Percentiles rank a stretch among this genome's conserved stretches.
Evolutionary conservation across 2,797 vertebrate genomes (phyloP).

Genomic region (Notamacropus eugenii): DNA sequence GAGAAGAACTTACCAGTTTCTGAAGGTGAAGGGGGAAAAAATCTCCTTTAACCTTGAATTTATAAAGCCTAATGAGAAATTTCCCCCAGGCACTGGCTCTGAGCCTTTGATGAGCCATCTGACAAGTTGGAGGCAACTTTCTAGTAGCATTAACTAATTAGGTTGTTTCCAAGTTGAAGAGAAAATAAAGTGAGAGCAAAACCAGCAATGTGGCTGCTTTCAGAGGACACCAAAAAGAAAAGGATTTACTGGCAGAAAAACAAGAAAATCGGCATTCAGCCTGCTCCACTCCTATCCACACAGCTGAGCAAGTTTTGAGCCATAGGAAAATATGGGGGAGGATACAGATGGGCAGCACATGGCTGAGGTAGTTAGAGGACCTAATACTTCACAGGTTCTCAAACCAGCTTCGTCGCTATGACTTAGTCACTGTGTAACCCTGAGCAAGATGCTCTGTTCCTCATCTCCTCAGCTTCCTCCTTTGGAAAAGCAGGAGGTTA

Average conservation of each 20-base stretch:
- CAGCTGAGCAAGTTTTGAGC: constrained; percentile 25
- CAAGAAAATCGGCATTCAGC: constrained; percentile 29
- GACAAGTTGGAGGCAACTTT: constrained; percentile 71
- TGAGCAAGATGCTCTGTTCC: not conserved
- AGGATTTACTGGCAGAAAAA: constrained; percentile 10
- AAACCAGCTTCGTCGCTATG: not conserved
- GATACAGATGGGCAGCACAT: not conserved
- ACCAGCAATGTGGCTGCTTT: constrained; percentile 14
- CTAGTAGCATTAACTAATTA: constrained; percentile 74
- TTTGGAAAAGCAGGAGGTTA: not conserved
- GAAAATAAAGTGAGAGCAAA: constrained; percentile 56
- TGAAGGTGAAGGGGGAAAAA: constrained; percentile 53
- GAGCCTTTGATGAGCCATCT: constrained; percentile 71
- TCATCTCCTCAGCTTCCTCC: not conserved
- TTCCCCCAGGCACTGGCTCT: not conserved
- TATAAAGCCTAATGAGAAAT: constrained; percentile 62
- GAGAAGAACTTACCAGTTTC: constrained; percentile 60
- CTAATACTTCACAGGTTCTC: not conserved
- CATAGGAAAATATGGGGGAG: constrained; percentile 18
- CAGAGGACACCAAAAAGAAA: constrained; percentile 46
- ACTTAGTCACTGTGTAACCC: not conserved
- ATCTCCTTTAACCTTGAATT: constrained; percentile 71
- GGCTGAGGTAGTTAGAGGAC: not conserved
- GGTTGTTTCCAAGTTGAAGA: constrained; percentile 53
- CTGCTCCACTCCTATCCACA: not conserved